Base-by-base conservation (phyloP, 2,888 invertebrate genomes). In the Tetrapedia diversipes region DNA sequence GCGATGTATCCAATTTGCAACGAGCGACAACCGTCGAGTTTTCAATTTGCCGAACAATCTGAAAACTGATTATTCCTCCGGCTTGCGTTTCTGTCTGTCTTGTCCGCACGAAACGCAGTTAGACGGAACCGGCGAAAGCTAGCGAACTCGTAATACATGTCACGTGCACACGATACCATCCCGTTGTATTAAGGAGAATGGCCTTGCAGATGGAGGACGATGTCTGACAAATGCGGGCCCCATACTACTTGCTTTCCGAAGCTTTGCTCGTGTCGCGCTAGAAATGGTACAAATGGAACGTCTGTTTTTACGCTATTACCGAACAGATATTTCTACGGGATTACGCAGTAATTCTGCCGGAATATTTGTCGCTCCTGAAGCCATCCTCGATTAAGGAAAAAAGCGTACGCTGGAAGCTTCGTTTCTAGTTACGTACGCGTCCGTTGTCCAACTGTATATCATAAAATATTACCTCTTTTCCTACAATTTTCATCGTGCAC, bases 201-300 rank as follows among this genome's bases (percentile, higher is more conserved):
- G 77, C 10, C 37, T 39, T 1, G 34, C 24, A 27, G 56, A n/a
- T 51, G 70, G 34, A 34, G 51, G 37, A 61, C 66, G 57, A 63
- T 64, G 78, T 60, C 78, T 71, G 78, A 78, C 77, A 77, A 77
- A 78, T 71, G 54, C 77, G 61, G 22, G 53, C 24, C 67, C 71
- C 61, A 41, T 71, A 71, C 71, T 64, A 78, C 77, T 78, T 39
- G 34, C 43, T n/a, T 39, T 34, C 14, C 57, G 24, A 19, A 53
- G 39, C 49, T 66, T 61, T 60, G 19, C 41, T n/a, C n/a, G n/a
- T 11, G 73, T 34, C 60, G 22, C 56, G 65, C n/a, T 66, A 60
- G 56, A 76, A 74, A 49, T 57, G 60, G 16, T 73, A 65, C 65
- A 73, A 74, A 74, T 67, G 75, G 67, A 56, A 66, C 75, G 53